phyloP scores from a whole-genome alignment of 1,140 invertebrate species.

The Ceratoteleas bidentatus region DNA sequence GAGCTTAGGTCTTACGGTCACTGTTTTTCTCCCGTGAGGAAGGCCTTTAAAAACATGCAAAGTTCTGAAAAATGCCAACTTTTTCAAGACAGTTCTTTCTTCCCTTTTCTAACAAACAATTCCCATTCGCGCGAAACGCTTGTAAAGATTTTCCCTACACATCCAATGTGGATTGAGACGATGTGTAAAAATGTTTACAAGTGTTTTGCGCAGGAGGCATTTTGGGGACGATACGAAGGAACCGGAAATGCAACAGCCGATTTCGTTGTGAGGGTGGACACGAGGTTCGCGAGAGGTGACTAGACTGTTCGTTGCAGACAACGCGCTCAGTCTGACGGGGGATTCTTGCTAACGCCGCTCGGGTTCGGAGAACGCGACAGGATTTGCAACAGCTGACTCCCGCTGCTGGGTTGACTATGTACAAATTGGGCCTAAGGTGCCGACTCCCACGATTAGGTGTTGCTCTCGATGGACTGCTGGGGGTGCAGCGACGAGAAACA shows the following conservation, averaged over 20 bases:
- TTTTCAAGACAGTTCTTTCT: too few relatives aligned
- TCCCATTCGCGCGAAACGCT: too few relatives aligned
- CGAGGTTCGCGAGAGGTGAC: not conserved
- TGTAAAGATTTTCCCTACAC: too few relatives aligned
- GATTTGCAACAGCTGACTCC: conserved; percentile 33
- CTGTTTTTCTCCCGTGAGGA: conserved; percentile 15
- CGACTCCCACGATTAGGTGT: conserved; percentile 65
- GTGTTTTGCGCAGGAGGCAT: not conserved
- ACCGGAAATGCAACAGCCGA: too few relatives aligned
- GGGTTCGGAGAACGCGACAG: conserved; percentile 18
- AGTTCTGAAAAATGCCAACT: conserved; percentile 39
- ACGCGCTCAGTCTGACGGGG: conserved; percentile 31
- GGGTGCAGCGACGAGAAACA: conserved; percentile 85
- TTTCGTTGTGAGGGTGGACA: not conserved
- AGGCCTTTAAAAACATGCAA: conserved; percentile 52
- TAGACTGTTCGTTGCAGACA: conserved; percentile 36
- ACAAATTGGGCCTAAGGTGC: conserved; percentile 64
- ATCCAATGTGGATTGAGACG: too few relatives aligned
- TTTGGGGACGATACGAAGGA: too few relatives aligned
- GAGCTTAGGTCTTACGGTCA: conserved; percentile 30
- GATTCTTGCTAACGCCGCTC: conserved; percentile 25
- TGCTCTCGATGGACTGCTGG: conserved; percentile 75
- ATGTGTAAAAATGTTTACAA: too few relatives aligned
- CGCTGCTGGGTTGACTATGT: conserved; percentile 57
- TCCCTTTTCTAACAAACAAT: too few relatives aligned